A percentile compares a stretch with the other conserved stretches of the same genome.
These are phyloP conservation scores for Platyrinchus mystaceus DNA, from an alignment of 2,797 vertebrate genomes.

Conservation along the genomic window DNA sequence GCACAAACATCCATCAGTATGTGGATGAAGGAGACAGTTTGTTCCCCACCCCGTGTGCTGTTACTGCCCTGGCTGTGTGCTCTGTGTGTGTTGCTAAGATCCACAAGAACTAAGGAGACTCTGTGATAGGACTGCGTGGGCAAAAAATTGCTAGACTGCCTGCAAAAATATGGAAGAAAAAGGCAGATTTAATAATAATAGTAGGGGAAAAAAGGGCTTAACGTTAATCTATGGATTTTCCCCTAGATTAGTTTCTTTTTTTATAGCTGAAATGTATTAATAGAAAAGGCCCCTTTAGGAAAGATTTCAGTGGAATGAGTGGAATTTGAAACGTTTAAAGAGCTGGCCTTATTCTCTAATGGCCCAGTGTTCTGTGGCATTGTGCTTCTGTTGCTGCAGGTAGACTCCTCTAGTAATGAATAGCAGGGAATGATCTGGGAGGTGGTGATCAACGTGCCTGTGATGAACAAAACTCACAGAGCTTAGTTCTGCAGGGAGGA, in stretches of 20 bases:
- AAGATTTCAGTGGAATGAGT: background rate
- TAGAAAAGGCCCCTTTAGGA: background rate
- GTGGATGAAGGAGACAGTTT: background rate
- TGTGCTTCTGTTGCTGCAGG: background rate
- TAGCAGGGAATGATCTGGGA: background rate
- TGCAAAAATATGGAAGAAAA: background rate
- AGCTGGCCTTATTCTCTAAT: background rate
- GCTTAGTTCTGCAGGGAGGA: background rate
- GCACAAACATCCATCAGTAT: background rate
- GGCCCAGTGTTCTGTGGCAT: background rate
- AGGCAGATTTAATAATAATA: background rate
- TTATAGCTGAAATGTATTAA: background rate
- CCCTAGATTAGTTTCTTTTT: background rate
- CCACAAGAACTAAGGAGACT: background rate
- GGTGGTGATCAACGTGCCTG: background rate
- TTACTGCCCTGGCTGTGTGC: background rate
- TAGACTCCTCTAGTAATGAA: background rate
- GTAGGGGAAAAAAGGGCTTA: background rate
- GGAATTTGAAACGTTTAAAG: background rate
- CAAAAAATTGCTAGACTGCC: background rate
- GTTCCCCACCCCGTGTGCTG: background rate
- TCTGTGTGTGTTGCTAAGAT: fast-evolving
- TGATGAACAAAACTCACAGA: background rate
- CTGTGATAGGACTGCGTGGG: background rate
- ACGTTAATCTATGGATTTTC: background rate